phyloP scores from a whole-genome alignment of 2,113 vertebrate species.

The Ovibos moschatus region DNA sequence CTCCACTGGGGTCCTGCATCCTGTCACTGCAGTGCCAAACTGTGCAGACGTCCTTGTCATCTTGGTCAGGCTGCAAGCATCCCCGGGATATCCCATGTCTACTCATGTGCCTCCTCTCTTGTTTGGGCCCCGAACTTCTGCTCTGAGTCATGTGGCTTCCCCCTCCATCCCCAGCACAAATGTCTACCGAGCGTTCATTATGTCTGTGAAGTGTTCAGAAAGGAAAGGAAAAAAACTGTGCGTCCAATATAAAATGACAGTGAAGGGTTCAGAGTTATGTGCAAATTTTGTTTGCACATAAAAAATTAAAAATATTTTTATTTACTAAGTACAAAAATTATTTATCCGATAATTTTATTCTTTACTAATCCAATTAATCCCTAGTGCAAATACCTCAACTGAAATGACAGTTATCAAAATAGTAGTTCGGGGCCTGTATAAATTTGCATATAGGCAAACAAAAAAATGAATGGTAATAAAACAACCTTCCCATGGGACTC shows the following conservation, averaged over 20 bases:
- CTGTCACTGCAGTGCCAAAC: too few species aligned
- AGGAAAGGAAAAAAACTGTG: not conserved
- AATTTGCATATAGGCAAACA: not conserved
- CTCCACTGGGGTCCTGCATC: not conserved
- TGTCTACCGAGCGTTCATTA: not conserved
- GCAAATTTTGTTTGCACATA: not conserved
- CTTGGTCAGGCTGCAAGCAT: not conserved
- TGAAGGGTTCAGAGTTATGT: not conserved
- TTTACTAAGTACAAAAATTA: not conserved
- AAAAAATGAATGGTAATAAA: not conserved
- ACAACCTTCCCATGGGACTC: not conserved
- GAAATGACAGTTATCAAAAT: not conserved
- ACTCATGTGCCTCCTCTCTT: too few species aligned
- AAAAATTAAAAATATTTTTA: not conserved
- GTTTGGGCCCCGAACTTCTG: not conserved
- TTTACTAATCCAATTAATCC: not conserved
- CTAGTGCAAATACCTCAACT: not conserved
- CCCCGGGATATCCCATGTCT: rapidly evolving
- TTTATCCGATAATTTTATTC: not conserved
- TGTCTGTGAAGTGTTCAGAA: not conserved
- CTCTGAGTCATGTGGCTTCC: not conserved
- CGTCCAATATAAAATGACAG: not conserved
- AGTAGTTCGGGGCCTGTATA: not conserved
- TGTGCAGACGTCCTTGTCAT: too few species aligned
- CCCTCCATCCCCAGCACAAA: not conserved